Conservation (phyloP, 1,140 invertebrate species). For the Bradynema listronoti region DNA sequence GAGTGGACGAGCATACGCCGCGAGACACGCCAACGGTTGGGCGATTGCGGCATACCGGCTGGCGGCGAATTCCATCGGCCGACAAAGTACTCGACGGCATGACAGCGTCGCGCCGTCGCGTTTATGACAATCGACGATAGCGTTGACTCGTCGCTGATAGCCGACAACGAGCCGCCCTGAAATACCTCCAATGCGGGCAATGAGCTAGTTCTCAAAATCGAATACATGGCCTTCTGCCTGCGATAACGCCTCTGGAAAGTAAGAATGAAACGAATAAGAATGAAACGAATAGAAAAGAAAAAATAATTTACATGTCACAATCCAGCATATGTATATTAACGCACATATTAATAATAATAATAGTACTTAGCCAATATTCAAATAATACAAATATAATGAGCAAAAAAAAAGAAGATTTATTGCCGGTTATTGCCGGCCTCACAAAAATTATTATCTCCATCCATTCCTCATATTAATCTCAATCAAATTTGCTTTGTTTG, state of each 20-base stretch:
- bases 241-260: background rate
- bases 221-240: background rate
- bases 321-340: too few species aligned
- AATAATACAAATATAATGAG: too few species aligned
- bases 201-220: background rate
- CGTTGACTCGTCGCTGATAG: background rate
- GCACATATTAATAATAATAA: too few species aligned
- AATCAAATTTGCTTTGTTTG: too few species aligned
- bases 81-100: conserved; percentile 9
- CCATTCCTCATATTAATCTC: too few species aligned
- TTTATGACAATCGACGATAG: background rate
- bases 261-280: background rate
- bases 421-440: too few species aligned
- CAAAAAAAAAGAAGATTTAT: too few species aligned
- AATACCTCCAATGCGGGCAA: background rate
- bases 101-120: conserved; percentile 14
- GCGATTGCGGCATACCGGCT: background rate
- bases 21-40: background rate
- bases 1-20: too few species aligned
- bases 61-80: background rate
- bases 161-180: background rate
- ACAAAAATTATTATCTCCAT: too few species aligned
- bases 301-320: too few species aligned
- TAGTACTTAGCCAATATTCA: too few species aligned
- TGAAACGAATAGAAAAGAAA: conserved; percentile 6